A percentile compares a stretch with the other conserved stretches of the same genome.
Evolutionary conservation across 2,888 invertebrate species (phyloP).

Genomic region (Diarsia dahlii): DNA sequence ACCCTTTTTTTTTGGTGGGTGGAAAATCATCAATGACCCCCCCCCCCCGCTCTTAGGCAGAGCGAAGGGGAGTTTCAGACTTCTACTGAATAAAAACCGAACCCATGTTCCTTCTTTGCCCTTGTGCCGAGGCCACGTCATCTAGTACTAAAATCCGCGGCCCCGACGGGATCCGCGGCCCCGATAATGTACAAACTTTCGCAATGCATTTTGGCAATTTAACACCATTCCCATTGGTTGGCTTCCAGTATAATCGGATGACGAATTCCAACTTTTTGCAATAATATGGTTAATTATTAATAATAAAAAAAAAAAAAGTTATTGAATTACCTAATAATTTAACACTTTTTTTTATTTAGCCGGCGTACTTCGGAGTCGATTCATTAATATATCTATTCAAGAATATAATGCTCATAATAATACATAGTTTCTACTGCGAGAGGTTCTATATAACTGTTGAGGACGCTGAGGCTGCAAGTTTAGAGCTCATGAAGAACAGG

Average conservation of each 20-base stretch:
- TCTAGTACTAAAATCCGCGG: too few species aligned
- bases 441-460: conserved; percentile 14
- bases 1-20: too few species aligned
- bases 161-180: too few species aligned
- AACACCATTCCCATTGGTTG: too few species aligned
- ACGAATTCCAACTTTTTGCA: neutral
- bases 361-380: neutral
- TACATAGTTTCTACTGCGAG: conserved; percentile 12
- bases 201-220: neutral
- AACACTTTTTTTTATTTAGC: neutral
- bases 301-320: too few species aligned
- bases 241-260: neutral
- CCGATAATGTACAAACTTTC: neutral
- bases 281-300: too few species aligned
- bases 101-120: too few species aligned
- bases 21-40: too few species aligned
- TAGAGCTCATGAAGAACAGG: conserved; percentile 6
- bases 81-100: too few species aligned
- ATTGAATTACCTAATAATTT: neutral
- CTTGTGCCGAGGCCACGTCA: too few species aligned
- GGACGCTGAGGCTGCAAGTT: neutral
- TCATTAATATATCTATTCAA: neutral
- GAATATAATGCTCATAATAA: conserved; percentile 1
- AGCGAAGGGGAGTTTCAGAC: too few species aligned
- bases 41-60: too few species aligned